phyloP scores from a whole-genome alignment of 2,113 vertebrate genomes.

The Plotosus lineatus region DNA sequence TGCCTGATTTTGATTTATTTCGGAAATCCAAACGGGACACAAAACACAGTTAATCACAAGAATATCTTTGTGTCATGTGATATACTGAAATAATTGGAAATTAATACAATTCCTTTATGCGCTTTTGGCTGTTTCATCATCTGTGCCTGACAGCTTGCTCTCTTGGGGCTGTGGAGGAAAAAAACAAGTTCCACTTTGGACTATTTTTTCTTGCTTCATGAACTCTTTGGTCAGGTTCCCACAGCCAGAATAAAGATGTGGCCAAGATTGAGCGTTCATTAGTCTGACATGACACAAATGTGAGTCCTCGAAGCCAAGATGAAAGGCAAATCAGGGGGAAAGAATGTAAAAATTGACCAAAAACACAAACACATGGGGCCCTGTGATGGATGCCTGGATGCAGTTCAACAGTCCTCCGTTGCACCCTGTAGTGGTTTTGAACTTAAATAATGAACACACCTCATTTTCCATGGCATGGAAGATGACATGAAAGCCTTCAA shows the following conservation, averaged over 20 bases:
- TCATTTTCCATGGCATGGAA: constrained; percentile 40
- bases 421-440: constrained; percentile 42
- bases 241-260: constrained; percentile 41
- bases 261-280: constrained; percentile 48
- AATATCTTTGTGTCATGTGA: constrained; percentile 42
- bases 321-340: constrained; percentile 38
- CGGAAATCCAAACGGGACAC: constrained; percentile 34
- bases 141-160: constrained; percentile 21
- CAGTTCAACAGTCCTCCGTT: constrained; percentile 41
- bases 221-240: constrained; percentile 28
- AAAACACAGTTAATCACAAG: constrained; percentile 48
- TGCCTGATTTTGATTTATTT: constrained; percentile 43
- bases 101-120: constrained; percentile 28
- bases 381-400: constrained; percentile 48
- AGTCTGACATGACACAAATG: constrained; percentile 53
- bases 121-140: constrained; percentile 37
- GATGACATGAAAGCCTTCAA: constrained; percentile 36
- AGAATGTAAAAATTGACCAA: constrained; percentile 48
- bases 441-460: constrained; percentile 44
- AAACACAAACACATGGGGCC: constrained; percentile 50
- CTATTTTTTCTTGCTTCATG: constrained; percentile 19
- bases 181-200: neutral
- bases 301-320: constrained; percentile 34
- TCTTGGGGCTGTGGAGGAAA: neutral
- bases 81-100: constrained; percentile 40